These are phyloP conservation scores for Cheilosia pagana DNA, from an alignment of 2,888 invertebrate genomes.

Conservation along the genomic window DNA sequence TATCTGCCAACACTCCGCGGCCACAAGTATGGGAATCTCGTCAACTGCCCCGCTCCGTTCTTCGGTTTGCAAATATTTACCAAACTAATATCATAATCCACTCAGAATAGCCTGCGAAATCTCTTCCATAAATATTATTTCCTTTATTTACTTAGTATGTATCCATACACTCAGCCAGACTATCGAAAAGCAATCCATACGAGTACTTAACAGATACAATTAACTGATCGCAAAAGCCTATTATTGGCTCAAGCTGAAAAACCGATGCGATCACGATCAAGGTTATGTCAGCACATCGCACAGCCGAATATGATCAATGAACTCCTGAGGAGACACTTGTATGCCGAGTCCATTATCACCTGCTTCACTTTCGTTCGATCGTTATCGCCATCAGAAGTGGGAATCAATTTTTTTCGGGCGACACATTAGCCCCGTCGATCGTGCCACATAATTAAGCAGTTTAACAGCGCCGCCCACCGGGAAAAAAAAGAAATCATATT, in stretches of 20 bases:
- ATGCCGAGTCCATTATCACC: constrained; percentile 18
- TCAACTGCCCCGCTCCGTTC: constrained; percentile 1
- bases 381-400: neutral
- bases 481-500: neutral
- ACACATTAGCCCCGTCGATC: neutral
- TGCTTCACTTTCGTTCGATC: constrained; percentile 31
- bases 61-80: constrained; percentile 24
- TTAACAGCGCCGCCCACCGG: constrained; percentile 21
- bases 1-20: constrained; percentile 8
- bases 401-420: neutral
- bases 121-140: constrained; percentile 26
- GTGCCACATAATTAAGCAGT: constrained; percentile 43
- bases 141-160: constrained; percentile 37
- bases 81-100: constrained; percentile 31
- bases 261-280: constrained; percentile 34
- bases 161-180: constrained; percentile 6
- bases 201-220: constrained; percentile 15
- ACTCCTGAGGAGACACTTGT: constrained; percentile 40
- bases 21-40: constrained; percentile 18
- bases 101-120: constrained; percentile 31
- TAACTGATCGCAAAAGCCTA: constrained; percentile 29
- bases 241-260: constrained; percentile 15
- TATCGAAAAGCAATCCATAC: neutral
- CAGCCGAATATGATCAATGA: constrained; percentile 19
- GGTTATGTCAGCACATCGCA: constrained; percentile 3